phyloP scores from a whole-genome alignment of 2,888 invertebrate genomes.

The Lacanobia wlatinum region DNA sequence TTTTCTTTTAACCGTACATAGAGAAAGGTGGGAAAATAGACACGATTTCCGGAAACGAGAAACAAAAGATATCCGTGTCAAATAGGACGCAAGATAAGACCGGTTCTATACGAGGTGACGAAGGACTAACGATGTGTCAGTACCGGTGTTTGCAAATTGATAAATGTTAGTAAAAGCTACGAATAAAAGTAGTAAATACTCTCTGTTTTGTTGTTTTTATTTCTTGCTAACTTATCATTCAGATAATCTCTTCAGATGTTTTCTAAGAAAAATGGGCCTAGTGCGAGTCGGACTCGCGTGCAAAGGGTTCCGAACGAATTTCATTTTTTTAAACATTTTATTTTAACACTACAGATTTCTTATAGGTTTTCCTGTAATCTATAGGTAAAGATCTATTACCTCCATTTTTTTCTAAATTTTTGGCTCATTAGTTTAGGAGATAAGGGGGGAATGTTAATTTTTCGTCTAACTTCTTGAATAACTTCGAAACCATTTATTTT shows the following conservation, averaged over 20 bases:
- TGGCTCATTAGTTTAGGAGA: too few relatives aligned
- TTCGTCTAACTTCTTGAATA: too few relatives aligned
- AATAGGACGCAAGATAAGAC: slow-evolving; percentile 27
- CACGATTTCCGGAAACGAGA: neutral
- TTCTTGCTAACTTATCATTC: neutral
- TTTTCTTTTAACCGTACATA: neutral
- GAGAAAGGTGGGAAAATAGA: neutral
- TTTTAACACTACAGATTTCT: too few relatives aligned
- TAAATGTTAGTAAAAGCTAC: slow-evolving; percentile 26
- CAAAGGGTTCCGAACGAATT: too few relatives aligned
- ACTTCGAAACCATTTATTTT: too few relatives aligned
- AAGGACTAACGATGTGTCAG: slow-evolving; percentile 56
- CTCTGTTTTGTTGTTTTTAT: neutral
- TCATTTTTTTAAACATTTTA: too few relatives aligned
- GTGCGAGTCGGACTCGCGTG: too few relatives aligned
- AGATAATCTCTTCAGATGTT: neutral
- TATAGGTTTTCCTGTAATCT: too few relatives aligned
- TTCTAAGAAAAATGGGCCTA: too few relatives aligned
- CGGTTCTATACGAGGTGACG: slow-evolving; percentile 32
- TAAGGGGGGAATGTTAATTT: too few relatives aligned
- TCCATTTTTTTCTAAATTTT: too few relatives aligned
- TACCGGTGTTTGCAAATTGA: slow-evolving; percentile 32
- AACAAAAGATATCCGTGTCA: slow-evolving; percentile 27
- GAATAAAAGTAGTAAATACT: neutral
- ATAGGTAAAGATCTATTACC: too few relatives aligned